Base-by-base conservation (phyloP, 2,888 invertebrate genomes). In the Aplocera efformata region DNA sequence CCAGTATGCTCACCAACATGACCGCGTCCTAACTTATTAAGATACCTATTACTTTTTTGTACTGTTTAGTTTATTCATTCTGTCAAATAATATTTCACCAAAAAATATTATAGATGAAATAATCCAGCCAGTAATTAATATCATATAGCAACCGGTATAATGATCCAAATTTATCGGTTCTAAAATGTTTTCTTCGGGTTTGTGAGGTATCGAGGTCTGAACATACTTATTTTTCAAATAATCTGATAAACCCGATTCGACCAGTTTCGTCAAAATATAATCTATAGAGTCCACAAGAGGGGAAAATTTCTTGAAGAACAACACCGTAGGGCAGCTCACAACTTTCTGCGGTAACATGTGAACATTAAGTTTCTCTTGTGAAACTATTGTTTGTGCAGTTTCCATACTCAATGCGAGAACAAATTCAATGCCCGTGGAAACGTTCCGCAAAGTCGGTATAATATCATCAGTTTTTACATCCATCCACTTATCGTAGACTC, bases 251-350 rank as follows among this genome's bases (percentile, higher is more conserved):
- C 84, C 84, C 17, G 67, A 56, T 50, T 81, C 78, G 5, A 58
- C 38, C 6, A 85, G 53, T n/a, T 60, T 58, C 13, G 54, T 47
- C 26, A 85, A 54, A 21, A 79, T 47, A n/a, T 35, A 21, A 52
- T 77, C 68, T 0, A 83, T 42, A 0, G 77, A 38, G 1, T 51
- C 37, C 0, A 38, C 56, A 3, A 85, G 56, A 1, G 79, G 76
- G 4, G 82, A 83, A 48, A 63, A 77, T 42, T 78, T 83, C 49
- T 83, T 83, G 21, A 77, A 80, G 57, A 73, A 84, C 53, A 83
- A 43, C 1, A 71, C 76, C 0, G 67, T 58, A 0, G 81, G 83
- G 37, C 64, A 68, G 8, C 43, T 56, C 0, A 72, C 39, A n/a
- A 85, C 47, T 39, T 42, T 63, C 36, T 74, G 59, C 0, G 67